Evolutionary conservation across 2,113 vertebrate species (phyloP).

Genomic region (Physeter macrocephalus): DNA sequence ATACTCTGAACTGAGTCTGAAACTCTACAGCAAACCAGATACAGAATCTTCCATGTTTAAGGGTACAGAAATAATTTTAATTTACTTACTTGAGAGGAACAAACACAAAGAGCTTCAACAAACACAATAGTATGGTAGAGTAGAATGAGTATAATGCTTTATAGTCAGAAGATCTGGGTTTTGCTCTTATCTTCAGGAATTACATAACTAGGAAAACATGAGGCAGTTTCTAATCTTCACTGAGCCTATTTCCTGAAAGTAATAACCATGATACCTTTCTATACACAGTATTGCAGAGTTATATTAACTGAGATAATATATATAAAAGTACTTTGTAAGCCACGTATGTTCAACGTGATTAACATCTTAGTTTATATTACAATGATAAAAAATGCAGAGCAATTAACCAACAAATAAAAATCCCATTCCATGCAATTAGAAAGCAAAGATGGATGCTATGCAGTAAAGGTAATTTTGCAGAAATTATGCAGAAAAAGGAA

Average conservation of each 20-base stretch:
- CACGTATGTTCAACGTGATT: background rate
- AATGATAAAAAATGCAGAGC: background rate
- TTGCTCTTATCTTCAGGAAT: background rate
- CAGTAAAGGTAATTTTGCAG: background rate
- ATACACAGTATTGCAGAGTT: background rate
- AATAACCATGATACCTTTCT: background rate
- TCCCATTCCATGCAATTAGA: background rate
- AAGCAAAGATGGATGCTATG: background rate
- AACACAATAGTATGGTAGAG: background rate
- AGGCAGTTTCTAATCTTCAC: background rate
- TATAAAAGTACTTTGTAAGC: background rate
- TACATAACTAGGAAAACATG: background rate
- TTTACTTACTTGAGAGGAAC: background rate
- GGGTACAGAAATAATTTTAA: slow-evolving; percentile 21
- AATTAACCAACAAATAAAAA: slow-evolving; percentile 21
- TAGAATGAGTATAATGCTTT: background rate
- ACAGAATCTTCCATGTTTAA: background rate
- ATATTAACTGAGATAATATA: background rate
- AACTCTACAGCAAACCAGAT: background rate
- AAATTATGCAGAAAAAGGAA: background rate
- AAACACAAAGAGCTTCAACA: background rate
- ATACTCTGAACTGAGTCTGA: background rate
- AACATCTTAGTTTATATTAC: background rate
- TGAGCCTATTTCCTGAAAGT: background rate
- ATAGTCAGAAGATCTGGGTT: background rate